A percentile compares a stretch with the other conserved stretches of the same genome.
Evolutionary conservation across 2,888 invertebrate species (phyloP).

Genomic region (Melanchra persicariae): DNA sequence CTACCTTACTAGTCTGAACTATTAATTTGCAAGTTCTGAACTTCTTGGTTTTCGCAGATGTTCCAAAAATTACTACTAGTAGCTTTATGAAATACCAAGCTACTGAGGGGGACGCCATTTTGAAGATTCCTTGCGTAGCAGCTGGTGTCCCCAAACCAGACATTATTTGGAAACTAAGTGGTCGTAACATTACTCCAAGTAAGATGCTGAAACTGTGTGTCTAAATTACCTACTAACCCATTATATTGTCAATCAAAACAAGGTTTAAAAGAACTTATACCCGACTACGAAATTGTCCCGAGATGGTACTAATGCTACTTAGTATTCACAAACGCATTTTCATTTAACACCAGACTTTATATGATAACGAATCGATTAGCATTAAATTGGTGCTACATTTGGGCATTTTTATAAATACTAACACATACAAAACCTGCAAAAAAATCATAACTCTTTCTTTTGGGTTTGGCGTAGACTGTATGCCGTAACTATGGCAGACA

Average conservation of each 20-base stretch:
- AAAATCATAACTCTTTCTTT: too few species aligned
- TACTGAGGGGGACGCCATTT: conserved; percentile 41
- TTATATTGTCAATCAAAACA: not conserved
- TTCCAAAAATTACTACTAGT: conserved; percentile 43
- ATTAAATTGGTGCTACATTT: too few species aligned
- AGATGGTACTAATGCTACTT: too few species aligned
- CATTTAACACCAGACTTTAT: too few species aligned
- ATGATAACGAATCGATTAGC: too few species aligned
- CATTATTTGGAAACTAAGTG: conserved; percentile 46
- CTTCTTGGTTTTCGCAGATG: conserved; percentile 18
- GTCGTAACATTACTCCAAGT: conserved; percentile 31
- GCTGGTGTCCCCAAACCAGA: conserved; percentile 50
- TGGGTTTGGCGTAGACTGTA: too few species aligned
- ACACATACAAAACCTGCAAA: too few species aligned
- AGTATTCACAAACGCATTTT: too few species aligned
- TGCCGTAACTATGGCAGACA: too few species aligned
- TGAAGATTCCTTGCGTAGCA: conserved; percentile 51
- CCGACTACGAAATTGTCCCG: not conserved
- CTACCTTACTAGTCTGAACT: not conserved
- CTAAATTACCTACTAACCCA: not conserved
- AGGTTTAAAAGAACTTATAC: not conserved
- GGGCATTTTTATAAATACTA: too few species aligned
- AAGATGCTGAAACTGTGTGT: conserved; percentile 2
- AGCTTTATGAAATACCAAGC: conserved; percentile 15
- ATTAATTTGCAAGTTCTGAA: not conserved